Evolutionary conservation across 2,113 vertebrate species (phyloP).

Genomic region (Pomatostomus ruficeps): DNA sequence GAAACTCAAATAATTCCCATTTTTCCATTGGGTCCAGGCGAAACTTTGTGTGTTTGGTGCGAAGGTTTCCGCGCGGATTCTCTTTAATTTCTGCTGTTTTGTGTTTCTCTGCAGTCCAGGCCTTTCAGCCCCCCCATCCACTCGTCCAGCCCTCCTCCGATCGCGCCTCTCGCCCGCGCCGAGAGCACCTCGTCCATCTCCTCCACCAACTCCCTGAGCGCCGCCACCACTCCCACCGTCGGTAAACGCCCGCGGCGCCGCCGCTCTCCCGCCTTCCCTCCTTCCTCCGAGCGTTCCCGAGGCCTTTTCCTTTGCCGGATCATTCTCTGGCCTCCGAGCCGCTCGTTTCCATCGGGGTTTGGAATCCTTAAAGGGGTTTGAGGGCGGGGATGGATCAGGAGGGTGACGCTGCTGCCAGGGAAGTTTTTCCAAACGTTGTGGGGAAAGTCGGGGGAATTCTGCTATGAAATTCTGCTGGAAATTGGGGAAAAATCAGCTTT

Average conservation of each 20-base stretch:
- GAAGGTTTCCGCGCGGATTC: neutral
- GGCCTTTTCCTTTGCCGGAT: neutral
- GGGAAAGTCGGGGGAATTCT: neutral
- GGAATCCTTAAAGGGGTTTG: neutral
- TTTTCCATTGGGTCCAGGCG: accelerated
- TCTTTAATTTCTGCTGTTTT: conserved; percentile 50
- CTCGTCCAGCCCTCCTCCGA: conserved; percentile 92
- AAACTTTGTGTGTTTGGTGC: neutral
- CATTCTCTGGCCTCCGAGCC: accelerated
- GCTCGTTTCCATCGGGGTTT: accelerated
- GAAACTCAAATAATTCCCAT: accelerated
- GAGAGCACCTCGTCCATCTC: conserved; percentile 98
- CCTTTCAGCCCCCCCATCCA: conserved; percentile 93
- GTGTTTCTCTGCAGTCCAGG: conserved; percentile 79
- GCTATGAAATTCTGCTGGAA: neutral
- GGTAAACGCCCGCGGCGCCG: conserved; percentile 70
- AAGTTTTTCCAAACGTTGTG: neutral
- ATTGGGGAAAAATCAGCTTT: neutral
- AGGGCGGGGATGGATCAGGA: accelerated
- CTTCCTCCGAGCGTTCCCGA: neutral
- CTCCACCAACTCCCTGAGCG: conserved; percentile 91
- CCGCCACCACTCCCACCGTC: conserved; percentile 95
- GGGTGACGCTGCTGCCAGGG: neutral
- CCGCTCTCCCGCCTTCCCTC: conserved; percentile 17
- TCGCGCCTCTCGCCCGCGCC: conserved; percentile 91